Percentiles rank a stretch among this genome's conserved stretches.
Evolutionary conservation across 2,113 vertebrate species (phyloP).

Genomic region (Marmota monax): DNA sequence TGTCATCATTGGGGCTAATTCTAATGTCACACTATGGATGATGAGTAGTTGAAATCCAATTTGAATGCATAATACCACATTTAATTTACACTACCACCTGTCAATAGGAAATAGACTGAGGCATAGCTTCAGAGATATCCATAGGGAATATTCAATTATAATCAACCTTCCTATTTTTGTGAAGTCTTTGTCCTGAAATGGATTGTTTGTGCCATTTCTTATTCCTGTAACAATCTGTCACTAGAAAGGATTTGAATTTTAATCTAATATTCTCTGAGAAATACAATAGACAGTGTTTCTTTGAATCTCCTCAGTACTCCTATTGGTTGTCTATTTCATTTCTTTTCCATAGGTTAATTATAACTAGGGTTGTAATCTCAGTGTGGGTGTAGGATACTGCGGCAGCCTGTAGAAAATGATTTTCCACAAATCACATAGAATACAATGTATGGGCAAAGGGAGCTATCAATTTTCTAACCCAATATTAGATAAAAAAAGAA

Average conservation of each 20-base stretch:
- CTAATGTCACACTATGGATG: slow-evolving; percentile 82
- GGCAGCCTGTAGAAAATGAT: slow-evolving; percentile 46
- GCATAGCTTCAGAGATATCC: slow-evolving; percentile 80
- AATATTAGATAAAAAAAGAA: not conserved
- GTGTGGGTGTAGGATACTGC: not conserved
- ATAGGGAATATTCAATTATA: slow-evolving; percentile 85
- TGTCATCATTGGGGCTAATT: slow-evolving; percentile 81
- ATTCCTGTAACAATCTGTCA: slow-evolving; percentile 79
- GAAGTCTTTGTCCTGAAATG: slow-evolving; percentile 77
- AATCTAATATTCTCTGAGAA: slow-evolving; percentile 78
- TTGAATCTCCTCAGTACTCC: slow-evolving; percentile 57
- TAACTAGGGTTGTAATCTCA: slow-evolving; percentile 31
- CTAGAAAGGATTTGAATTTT: slow-evolving; percentile 79
- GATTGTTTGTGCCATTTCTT: slow-evolving; percentile 80
- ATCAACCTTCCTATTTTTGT: slow-evolving; percentile 81
- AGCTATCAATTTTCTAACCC: slow-evolving; percentile 51
- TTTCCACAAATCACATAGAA: slow-evolving; percentile 31
- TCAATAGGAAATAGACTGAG: slow-evolving; percentile 86
- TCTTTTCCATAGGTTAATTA: slow-evolving; percentile 57
- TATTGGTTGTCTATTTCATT: slow-evolving; percentile 73
- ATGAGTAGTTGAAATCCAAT: slow-evolving; percentile 87
- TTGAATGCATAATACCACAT: slow-evolving; percentile 87
- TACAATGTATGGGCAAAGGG: slow-evolving; percentile 46
- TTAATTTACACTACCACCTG: slow-evolving; percentile 88
- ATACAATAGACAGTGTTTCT: slow-evolving; percentile 74